phyloP scores from a whole-genome alignment of 2,888 invertebrate species.

The Mythimna loreyi region DNA sequence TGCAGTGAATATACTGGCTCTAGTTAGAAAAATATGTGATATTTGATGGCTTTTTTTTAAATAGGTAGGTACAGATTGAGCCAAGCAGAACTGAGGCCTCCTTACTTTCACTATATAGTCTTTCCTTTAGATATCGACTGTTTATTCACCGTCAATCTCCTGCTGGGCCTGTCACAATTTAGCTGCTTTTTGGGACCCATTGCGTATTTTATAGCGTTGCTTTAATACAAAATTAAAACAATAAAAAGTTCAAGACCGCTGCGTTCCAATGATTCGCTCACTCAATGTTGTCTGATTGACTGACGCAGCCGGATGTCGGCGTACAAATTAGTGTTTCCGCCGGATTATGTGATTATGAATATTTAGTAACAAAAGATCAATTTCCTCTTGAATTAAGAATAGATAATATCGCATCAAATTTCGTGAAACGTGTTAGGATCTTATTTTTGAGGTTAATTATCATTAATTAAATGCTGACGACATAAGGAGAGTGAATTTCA shows the following conservation, averaged over 20 bases:
- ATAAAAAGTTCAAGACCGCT: conserved; percentile 25
- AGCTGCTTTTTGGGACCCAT: neutral
- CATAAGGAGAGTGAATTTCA: conserved; percentile 6
- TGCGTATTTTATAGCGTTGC: neutral
- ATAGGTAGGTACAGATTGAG: neutral
- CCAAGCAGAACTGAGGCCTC: neutral
- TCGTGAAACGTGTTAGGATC: neutral
- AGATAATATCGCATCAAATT: neutral
- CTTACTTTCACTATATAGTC: neutral
- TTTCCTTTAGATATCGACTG: too few species aligned
- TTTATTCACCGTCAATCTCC: neutral
- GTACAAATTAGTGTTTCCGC: conserved; percentile 51
- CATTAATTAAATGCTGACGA: neutral
- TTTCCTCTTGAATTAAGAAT: conserved; percentile 36
- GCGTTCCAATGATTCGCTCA: conserved; percentile 35
- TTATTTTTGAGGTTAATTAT: neutral
- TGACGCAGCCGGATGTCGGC: conserved; percentile 47
- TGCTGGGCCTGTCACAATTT: neutral
- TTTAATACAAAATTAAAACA: conserved; percentile 4
- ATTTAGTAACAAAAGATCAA: conserved; percentile 32
- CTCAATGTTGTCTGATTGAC: conserved; percentile 32
- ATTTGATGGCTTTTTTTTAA: neutral
- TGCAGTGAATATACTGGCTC: neutral
- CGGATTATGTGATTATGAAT: conserved; percentile 49
- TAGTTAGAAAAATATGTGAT: neutral